These are phyloP conservation scores for Xestoiulus laeticollis DNA, from an alignment of 2,888 invertebrate genomes.

Conservation along the genomic window DNA sequence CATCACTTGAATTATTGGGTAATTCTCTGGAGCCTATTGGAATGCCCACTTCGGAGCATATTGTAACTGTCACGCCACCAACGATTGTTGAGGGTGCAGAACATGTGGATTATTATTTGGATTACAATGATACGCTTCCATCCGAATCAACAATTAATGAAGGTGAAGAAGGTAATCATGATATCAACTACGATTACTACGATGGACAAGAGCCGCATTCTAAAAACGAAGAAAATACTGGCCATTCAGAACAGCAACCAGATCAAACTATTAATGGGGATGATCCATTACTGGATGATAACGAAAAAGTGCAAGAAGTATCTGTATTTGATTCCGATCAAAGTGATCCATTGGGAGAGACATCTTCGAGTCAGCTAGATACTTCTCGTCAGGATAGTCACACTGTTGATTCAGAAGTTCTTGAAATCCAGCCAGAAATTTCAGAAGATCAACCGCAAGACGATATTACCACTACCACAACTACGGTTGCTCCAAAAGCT, in stretches of 20 bases:
- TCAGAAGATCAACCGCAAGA: constrained; percentile 2
- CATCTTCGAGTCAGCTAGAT: not conserved
- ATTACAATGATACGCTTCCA: constrained; percentile 50
- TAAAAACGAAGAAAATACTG: not conserved
- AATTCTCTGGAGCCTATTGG: constrained; percentile 50
- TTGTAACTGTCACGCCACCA: constrained; percentile 51
- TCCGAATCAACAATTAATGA: constrained; percentile 41
- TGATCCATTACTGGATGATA: not conserved
- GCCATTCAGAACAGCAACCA: not conserved
- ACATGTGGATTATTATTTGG: constrained; percentile 44
- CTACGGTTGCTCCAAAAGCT: not conserved
- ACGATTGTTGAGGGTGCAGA: not conserved
- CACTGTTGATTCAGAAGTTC: not conserved
- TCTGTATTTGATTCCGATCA: constrained; percentile 40
- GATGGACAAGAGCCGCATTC: constrained; percentile 23
- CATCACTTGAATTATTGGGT: not conserved
- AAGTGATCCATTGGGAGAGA: not conserved
- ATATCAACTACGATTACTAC: constrained; percentile 48
- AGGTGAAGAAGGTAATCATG: not conserved
- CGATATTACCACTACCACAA: not conserved
- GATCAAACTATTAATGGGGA: not conserved
- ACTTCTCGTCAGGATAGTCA: constrained; percentile 3
- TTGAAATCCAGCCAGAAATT: not conserved
- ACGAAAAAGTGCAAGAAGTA: constrained; percentile 40
- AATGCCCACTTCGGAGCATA: constrained; percentile 50